phyloP scores from a whole-genome alignment of 2,797 vertebrate species.

The Loris lydekkerianus region DNA sequence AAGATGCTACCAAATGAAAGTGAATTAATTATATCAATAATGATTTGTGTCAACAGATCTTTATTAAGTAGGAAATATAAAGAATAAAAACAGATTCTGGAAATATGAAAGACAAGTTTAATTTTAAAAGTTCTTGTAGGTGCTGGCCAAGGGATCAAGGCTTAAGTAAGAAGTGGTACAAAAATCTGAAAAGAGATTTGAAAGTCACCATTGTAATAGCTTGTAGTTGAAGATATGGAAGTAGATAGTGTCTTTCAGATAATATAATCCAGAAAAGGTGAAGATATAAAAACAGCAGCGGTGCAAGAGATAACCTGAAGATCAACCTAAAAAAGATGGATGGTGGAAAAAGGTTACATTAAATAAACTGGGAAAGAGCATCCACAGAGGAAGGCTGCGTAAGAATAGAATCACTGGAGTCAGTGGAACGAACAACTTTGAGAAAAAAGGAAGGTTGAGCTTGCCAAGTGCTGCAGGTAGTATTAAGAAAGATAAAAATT shows the following conservation, averaged over 20 bases:
- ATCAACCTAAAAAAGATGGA: background rate
- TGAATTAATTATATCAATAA: background rate
- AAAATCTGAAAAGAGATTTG: background rate
- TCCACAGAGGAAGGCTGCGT: background rate
- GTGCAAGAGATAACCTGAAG: background rate
- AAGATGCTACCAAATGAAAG: background rate
- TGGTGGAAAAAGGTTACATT: background rate
- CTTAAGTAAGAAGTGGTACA: background rate
- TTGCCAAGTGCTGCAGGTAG: background rate
- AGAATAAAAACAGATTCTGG: background rate
- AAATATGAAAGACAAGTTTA: background rate
- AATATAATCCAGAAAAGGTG: background rate
- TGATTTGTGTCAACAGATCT: background rate
- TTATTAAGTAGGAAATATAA: background rate
- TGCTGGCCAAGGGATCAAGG: background rate
- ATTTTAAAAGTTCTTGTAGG: background rate
- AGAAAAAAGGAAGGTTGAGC: background rate
- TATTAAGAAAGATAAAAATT: background rate
- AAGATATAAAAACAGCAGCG: background rate
- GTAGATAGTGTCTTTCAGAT: slow-evolving; percentile 11
- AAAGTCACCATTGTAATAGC: background rate
- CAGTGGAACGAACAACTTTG: background rate
- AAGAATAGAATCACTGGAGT: background rate
- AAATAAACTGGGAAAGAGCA: background rate
- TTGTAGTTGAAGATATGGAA: background rate